Percentiles rank a stretch among this genome's conserved stretches.
These are phyloP conservation scores for Barbus barbus DNA, from an alignment of 2,113 vertebrate species.

Conservation along the genomic window DNA sequence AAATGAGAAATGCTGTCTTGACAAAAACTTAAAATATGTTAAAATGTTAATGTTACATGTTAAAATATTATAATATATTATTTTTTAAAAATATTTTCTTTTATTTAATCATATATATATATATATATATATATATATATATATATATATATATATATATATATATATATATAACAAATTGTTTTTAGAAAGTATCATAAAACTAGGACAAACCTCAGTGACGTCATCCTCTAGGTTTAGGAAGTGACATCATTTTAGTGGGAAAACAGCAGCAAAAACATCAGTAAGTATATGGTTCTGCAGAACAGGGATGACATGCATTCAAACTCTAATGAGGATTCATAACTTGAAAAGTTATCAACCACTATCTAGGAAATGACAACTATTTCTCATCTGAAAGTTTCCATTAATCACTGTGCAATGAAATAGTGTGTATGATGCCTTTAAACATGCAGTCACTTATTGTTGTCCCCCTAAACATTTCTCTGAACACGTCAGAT, in stretches of 20 bases:
- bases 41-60: too few species aligned
- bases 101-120: too few species aligned
- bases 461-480: neutral
- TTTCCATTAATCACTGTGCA: neutral
- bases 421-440: neutral
- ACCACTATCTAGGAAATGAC: neutral
- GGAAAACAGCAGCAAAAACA: neutral
- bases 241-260: conserved; percentile 5
- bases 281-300: neutral
- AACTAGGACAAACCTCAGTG: neutral
- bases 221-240: neutral
- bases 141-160: too few species aligned
- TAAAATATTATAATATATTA: too few species aligned
- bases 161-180: too few species aligned
- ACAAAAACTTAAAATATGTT: too few species aligned
- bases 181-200: too few species aligned
- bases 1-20: too few species aligned
- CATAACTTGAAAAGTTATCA: neutral
- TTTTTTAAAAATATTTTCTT: too few species aligned
- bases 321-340: neutral
- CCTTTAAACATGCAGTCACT: neutral
- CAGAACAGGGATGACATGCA: neutral
- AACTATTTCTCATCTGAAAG: conserved; percentile 4
- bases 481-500: conserved; percentile 26
- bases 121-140: too few species aligned